phyloP scores from a whole-genome alignment of 2,888 invertebrate genomes.

The Stegana nigrithorax region DNA sequence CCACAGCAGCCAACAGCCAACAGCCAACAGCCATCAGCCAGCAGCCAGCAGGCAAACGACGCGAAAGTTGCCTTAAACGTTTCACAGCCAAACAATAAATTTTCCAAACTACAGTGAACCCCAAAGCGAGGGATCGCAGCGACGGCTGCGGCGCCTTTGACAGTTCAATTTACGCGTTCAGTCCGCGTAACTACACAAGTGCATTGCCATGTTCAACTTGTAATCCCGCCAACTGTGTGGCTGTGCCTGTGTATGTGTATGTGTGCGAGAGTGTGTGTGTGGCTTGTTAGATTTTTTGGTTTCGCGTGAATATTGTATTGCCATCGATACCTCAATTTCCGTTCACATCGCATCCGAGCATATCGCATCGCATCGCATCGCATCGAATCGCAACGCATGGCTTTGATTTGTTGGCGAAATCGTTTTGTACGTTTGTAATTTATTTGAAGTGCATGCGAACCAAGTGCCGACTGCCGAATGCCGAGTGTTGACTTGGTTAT shows the following conservation, averaged over 20 bases:
- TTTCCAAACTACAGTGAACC: conserved; percentile 24
- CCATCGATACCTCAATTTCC: conserved; percentile 13
- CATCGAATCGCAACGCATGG: not conserved
- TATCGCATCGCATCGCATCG: too few relatives aligned
- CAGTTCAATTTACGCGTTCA: conserved; percentile 49
- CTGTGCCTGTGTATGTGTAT: conserved; percentile 1
- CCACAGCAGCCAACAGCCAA: too few relatives aligned
- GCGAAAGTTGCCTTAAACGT: conserved; percentile 28
- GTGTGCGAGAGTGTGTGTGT: too few relatives aligned
- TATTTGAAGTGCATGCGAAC: conserved; percentile 15
- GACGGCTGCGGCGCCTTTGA: conserved; percentile 27
- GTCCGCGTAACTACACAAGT: not conserved
- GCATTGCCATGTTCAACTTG: too few relatives aligned
- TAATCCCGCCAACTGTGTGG: too few relatives aligned
- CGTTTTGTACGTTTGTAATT: not conserved
- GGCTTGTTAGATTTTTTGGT: conserved; percentile 13
- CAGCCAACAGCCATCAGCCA: not conserved
- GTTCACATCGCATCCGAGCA: too few relatives aligned
- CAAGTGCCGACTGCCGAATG: not conserved
- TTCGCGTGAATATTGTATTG: not conserved
- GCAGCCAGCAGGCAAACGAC: not conserved
- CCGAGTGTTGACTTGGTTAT: too few relatives aligned
- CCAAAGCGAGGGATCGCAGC: conserved; percentile 22
- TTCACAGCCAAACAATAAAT: conserved; percentile 43
- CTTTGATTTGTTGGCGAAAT: not conserved